Evolutionary conservation across 2,888 invertebrate species (phyloP).

Genomic region (Spicauda simplicius): DNA sequence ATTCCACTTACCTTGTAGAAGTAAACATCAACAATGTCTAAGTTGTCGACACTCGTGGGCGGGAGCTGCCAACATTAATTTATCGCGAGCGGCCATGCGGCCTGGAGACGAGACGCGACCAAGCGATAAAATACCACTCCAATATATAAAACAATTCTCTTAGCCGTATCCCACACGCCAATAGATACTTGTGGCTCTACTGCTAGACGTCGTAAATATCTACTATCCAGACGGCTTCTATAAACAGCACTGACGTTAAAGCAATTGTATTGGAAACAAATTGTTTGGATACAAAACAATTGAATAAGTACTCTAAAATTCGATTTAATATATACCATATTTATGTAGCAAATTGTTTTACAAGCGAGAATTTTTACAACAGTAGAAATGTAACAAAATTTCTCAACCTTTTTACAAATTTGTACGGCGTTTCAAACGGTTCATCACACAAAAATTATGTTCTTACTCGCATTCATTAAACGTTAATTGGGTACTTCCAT

Average conservation of each 20-base stretch:
- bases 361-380: no score
- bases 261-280: no score
- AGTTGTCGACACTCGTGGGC: slow-evolving; percentile 66
- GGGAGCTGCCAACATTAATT: slow-evolving; percentile 63
- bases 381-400: no score
- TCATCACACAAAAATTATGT: no score
- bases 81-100: slow-evolving; percentile 61
- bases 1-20: slow-evolving; percentile 3
- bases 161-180: slow-evolving; percentile 30
- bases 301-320: no score
- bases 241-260: no score
- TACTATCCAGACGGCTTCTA: slow-evolving; percentile 6
- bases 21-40: slow-evolving; percentile 32
- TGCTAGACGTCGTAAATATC: slow-evolving; percentile 21
- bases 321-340: background rate
- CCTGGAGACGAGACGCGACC: slow-evolving; percentile 39
- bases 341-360: no score
- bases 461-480: no score
- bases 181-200: slow-evolving; percentile 17
- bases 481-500: no score
- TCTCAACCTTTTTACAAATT: no score
- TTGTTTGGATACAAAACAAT: no score
- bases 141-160: slow-evolving; percentile 65
- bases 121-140: slow-evolving; percentile 71
- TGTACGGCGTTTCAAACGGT: no score